Evolutionary conservation across 64 coral and sea anemone species (phyloP), one percentile per base, ranked within the genome.

Genomic region (Exaiptasia diaphana): DNA sequence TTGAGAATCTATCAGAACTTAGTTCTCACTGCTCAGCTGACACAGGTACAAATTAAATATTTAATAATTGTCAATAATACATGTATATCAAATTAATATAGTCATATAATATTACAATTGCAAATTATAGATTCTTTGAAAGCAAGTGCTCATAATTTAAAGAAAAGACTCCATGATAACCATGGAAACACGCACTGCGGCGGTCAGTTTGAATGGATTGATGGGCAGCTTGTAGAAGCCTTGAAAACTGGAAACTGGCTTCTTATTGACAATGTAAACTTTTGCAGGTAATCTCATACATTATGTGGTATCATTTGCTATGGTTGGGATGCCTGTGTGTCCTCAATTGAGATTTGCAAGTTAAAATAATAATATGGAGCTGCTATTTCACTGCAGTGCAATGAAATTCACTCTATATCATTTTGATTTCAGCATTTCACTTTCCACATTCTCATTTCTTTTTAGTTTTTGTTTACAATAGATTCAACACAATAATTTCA

Each of bases 231-330:
- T 32, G 95, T 99, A 2, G 73, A 99, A 75, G 85, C 95, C 1
- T 73, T 99, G 11, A 88, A 92, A 44, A 48, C 60, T 48, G 95
- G 95, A 42, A 45, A 88, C 58, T 99, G 89, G 95, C 90, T 99
- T 12, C 67, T 99, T 63, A 99, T 99, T 58, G 95, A 99, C 68
- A 92, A 99, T 81, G 95, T 99, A 0, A 99, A 99, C 60, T 99
- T 99, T 44, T 99, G 95, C 85, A 99, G 95, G 95, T 97, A 83
- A 78, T 11, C n/a, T n/a, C n/a, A n/a, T 45, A 4, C 1, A 28
- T 35, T 64, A 42, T 41, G 17, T 26, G 34, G 56, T 3, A 15
- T 3, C 55, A 46, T 11, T 28, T 38, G 37, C 61, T 5, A 70
- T n/a, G 4, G 9, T 22, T 38, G 41, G 39, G 8, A 5, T 34